Evolutionary conservation across 2,113 vertebrate genomes (phyloP).

Genomic region (Parus major): DNA sequence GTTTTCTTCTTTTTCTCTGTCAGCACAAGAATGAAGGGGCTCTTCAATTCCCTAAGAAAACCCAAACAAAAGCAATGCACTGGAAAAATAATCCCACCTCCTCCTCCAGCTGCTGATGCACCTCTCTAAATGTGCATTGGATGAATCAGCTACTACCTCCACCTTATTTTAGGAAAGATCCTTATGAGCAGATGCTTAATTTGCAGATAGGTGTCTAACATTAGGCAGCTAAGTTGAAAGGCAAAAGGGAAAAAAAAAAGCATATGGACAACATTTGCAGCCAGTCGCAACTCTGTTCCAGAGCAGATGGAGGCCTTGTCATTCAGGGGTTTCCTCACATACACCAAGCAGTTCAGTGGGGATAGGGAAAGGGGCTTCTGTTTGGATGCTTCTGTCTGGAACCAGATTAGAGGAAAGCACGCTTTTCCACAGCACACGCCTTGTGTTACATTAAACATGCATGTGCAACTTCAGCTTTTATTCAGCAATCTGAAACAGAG

Average conservation of each 20-base stretch:
- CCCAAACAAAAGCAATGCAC: rapidly evolving
- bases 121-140: rapidly evolving
- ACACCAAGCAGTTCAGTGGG: conserved; percentile 38
- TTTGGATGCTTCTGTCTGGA: conserved; percentile 61
- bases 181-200: neutral
- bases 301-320: conserved; percentile 64
- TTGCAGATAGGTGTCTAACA: conserved; percentile 44
- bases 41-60: neutral
- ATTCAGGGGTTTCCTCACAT: conserved; percentile 46
- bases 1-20: neutral
- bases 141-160: neutral
- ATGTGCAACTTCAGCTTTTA: conserved; percentile 49
- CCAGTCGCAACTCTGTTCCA: conserved; percentile 41
- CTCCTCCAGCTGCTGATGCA: neutral
- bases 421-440: neutral
- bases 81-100: neutral
- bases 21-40: neutral
- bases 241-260: conserved; percentile 21
- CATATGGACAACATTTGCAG: conserved; percentile 66
- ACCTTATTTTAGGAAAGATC: neutral
- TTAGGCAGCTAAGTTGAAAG: conserved; percentile 38
- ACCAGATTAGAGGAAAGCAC: conserved; percentile 32
- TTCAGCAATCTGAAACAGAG: conserved; percentile 21
- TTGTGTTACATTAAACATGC: conserved; percentile 63
- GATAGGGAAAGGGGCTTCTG: conserved; percentile 53